Base-by-base conservation (phyloP, 2,797 vertebrate species). In the Coregonus ussuriensis region DNA sequence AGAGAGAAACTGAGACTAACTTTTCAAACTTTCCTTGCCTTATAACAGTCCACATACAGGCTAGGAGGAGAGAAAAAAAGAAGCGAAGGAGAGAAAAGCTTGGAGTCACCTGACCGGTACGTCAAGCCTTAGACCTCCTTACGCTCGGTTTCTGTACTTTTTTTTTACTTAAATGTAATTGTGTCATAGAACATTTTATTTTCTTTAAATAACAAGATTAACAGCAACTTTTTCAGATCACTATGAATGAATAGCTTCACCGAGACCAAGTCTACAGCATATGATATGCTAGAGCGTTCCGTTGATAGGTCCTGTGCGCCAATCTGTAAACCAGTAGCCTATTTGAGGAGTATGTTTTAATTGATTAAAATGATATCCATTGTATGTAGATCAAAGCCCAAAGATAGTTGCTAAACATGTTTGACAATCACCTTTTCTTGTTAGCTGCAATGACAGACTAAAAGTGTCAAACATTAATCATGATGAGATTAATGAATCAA, bases 71-170 rank as follows among this genome's bases (percentile, higher is more conserved):
- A 78, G 76, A 51, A 62, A 31, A 79, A 79, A 29, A 67, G 71
- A 29, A 67, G 73, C 51, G 74, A 37, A 77, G 81, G 80, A 56
- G 70, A 74, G 75, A 65, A 81, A 83, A 82, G 75, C 87, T 83
- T 79, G 74, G 25, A 68, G 93, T 94, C 93, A 95, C 89, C 88
- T 94, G 93, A 93, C 84, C 82, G 52, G 85, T 89, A 91, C 93
- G 93, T 94, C 93, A 92, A 67, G 77, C 73, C 25, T 77, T 67
- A 77, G 75, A 81, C 82, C 81, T 82, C 81, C 71, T 82, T 77
- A 29, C 65, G 65, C 29, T 71, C 31, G 47, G 15, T 51, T 69
- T 37, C 54, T 47, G 56, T 71, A 71, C 41, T 9, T 9, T 11
- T 72, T 51, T 79, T 52, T 74, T 78, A 76, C 18, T 56, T 7